Percentiles rank a stretch among this genome's conserved stretches.
phyloP scores from a whole-genome alignment of 1,140 invertebrate species.

The Zaprionus lachaisei region DNA sequence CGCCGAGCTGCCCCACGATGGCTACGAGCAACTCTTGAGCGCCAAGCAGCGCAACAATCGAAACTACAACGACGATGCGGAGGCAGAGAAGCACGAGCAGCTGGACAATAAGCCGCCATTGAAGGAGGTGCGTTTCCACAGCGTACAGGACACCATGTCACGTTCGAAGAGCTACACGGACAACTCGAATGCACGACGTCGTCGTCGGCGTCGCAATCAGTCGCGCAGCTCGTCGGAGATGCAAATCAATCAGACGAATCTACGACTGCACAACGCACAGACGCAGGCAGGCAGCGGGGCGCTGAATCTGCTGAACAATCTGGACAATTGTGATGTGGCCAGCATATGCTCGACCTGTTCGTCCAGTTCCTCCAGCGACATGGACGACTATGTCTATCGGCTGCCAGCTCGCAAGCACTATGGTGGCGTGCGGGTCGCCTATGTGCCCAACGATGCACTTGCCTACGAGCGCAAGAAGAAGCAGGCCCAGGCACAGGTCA shows the following conservation, averaged over 20 bases:
- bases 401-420: slow-evolving; percentile 92
- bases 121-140: slow-evolving; percentile 81
- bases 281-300: slow-evolving; percentile 61
- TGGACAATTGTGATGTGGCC: slow-evolving; percentile 87
- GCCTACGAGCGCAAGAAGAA: slow-evolving; percentile 90
- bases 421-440: slow-evolving; percentile 93
- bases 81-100: slow-evolving; percentile 55
- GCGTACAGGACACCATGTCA: slow-evolving; percentile 81
- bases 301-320: slow-evolving; percentile 67
- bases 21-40: slow-evolving; percentile 71
- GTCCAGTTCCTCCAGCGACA: slow-evolving; percentile 90
- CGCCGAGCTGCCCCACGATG: slow-evolving; percentile 62
- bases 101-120: slow-evolving; percentile 67
- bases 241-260: slow-evolving; percentile 83
- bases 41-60: slow-evolving; percentile 45
- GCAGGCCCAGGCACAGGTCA: slow-evolving; percentile 75
- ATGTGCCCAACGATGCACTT: slow-evolving; percentile 94
- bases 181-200: slow-evolving; percentile 76
- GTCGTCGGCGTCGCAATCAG: slow-evolving; percentile 76
- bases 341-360: slow-evolving; percentile 95
- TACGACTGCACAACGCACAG: slow-evolving; percentile 76
- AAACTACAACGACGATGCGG: slow-evolving; percentile 22
- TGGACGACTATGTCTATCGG: slow-evolving; percentile 92
- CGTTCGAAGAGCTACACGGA: slow-evolving; percentile 84
- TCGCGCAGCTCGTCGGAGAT: slow-evolving; percentile 80